A percentile compares a stretch with the other conserved stretches of the same genome.
Evolutionary conservation across 30 jellyfish, hydroid and myxozoan genomes (phyloP).

Genomic region (Pelagia noctiluca): DNA sequence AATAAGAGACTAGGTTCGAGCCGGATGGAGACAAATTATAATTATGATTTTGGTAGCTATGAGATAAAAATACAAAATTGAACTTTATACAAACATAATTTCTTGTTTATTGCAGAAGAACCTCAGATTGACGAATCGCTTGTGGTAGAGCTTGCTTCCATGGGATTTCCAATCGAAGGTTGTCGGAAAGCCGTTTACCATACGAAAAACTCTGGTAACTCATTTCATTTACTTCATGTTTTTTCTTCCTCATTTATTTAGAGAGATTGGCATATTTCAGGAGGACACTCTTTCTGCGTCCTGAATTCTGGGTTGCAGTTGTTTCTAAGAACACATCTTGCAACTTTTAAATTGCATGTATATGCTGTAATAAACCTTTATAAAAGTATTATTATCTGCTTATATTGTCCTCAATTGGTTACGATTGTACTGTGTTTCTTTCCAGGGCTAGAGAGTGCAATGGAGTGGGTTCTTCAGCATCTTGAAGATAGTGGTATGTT

Average conservation of each 20-base stretch:
- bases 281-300: too few relatives aligned
- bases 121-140: slow-evolving; percentile 59
- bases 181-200: slow-evolving; percentile 89
- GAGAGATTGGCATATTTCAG: too few relatives aligned
- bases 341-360: too few relatives aligned
- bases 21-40: too few relatives aligned
- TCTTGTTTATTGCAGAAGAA: slow-evolving; percentile 18
- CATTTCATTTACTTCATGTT: not conserved
- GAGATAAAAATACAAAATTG: too few relatives aligned
- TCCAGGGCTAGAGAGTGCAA: slow-evolving; percentile 93
- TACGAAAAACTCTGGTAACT: slow-evolving; percentile 86
- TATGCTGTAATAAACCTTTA: too few relatives aligned
- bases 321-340: not conserved
- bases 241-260: not conserved
- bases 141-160: slow-evolving; percentile 79
- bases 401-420: too few relatives aligned
- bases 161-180: slow-evolving; percentile 97
- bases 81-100: not conserved
- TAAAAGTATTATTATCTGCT: too few relatives aligned
- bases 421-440: not conserved
- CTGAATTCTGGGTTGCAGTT: too few relatives aligned
- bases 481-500: slow-evolving; percentile 59
- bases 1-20: too few relatives aligned
- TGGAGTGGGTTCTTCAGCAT: slow-evolving; percentile 97
- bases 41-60: too few relatives aligned